Evolutionary conservation across 1,140 invertebrate species (phyloP).

Genomic region (Cydia splendana): DNA sequence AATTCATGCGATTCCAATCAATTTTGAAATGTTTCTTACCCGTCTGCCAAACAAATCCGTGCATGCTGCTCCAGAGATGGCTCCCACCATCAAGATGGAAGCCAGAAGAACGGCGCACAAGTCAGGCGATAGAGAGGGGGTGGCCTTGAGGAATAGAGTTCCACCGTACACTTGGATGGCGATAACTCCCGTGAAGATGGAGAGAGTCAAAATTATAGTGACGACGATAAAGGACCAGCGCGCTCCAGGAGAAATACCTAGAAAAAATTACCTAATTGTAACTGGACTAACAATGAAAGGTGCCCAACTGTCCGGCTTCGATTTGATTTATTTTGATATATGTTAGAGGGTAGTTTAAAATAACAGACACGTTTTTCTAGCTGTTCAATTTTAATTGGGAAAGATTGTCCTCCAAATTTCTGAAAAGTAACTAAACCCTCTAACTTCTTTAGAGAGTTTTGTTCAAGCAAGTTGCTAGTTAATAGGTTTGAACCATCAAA

Average conservation of each 20-base stretch:
- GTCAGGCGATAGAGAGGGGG: constrained; percentile 1
- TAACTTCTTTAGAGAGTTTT: no score
- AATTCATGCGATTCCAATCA: not conserved
- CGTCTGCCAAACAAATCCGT: not conserved
- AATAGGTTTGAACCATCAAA: no score
- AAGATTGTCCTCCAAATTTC: no score
- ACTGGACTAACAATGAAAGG: not conserved
- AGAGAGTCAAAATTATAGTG: not conserved
- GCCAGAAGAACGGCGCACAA: constrained; percentile 23
- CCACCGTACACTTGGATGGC: constrained; percentile 31
- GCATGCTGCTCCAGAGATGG: not conserved
- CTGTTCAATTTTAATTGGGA: no score
- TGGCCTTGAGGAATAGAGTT: constrained; percentile 17
- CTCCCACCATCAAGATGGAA: not conserved
- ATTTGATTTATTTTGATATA: no score
- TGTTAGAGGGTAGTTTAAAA: no score
- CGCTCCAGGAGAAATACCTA: constrained; percentile 35
- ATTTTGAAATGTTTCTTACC: constrained; percentile 24
- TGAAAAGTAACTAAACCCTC: no score
- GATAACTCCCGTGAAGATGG: constrained; percentile 13
- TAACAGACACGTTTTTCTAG: no score
- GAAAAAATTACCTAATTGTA: not conserved
- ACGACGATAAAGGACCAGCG: constrained; percentile 28
- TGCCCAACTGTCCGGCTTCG: no score
- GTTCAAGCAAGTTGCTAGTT: no score